These are phyloP conservation scores for Rhamnusium bicolor DNA, from an alignment of 2,888 invertebrate genomes.

Conservation along the genomic window DNA sequence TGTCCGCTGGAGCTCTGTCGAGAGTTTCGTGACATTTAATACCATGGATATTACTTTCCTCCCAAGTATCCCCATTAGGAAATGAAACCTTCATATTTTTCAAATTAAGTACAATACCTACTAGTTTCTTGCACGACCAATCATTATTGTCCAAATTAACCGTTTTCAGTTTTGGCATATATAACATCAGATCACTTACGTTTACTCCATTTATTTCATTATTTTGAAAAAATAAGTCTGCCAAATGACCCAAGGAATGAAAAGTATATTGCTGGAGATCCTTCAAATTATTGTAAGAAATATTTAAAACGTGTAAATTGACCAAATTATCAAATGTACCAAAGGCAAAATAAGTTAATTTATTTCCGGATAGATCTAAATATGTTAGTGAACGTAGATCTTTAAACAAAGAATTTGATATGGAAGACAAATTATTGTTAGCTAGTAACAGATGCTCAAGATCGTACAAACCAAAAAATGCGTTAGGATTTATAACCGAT, in stretches of 20 bases:
- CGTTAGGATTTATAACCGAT: not conserved
- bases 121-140: constrained; percentile 14
- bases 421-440: constrained; percentile 22
- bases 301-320: constrained; percentile 1
- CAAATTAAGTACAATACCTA: not conserved
- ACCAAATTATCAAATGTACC: constrained; percentile 33
- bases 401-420: constrained; percentile 30
- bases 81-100: not conserved
- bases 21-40: constrained; percentile 28
- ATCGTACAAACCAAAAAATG: constrained; percentile 11
- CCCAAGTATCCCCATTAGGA: not conserved
- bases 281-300: constrained; percentile 23
- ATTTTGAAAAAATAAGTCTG: constrained; percentile 2
- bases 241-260: constrained; percentile 2
- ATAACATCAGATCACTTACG: constrained; percentile 1
- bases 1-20: no score
- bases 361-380: constrained; percentile 31
- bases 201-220: constrained; percentile 30
- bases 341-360: constrained; percentile 14
- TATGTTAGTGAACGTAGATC: constrained; percentile 2
- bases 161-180: not conserved
- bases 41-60: constrained; percentile 27
- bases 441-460: not conserved
- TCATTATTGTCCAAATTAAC: constrained; percentile 18
- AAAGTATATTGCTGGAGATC: constrained; percentile 9